A percentile compares a stretch with the other conserved stretches of the same genome.
Conservation (phyloP, 2,113 vertebrate species). For the Furnarius figulus region DNA sequence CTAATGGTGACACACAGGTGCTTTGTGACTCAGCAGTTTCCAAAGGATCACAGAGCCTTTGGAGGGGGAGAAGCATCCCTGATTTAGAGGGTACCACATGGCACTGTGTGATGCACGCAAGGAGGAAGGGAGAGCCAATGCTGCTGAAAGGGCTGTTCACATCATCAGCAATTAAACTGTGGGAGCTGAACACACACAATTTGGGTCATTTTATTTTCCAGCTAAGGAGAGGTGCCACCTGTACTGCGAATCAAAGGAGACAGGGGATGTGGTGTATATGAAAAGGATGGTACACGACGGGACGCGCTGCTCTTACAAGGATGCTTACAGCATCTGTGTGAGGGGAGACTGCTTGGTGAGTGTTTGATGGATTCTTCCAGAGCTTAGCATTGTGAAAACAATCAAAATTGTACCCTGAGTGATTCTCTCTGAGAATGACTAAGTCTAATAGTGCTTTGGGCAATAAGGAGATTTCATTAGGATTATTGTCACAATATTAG, state of each 20-base stretch:
- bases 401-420: background rate
- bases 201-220: slow-evolving; percentile 46
- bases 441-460: background rate
- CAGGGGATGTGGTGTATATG: slow-evolving; percentile 86
- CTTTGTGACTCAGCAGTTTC: background rate
- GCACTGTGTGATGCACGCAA: background rate
- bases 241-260: slow-evolving; percentile 91
- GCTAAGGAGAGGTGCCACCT: slow-evolving; percentile 93
- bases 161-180: background rate
- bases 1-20: background rate
- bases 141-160: background rate
- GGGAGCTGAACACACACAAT: background rate
- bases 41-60: background rate
- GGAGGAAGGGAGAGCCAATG: background rate
- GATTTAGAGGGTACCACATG: background rate
- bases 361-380: background rate
- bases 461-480: slow-evolving; percentile 26
- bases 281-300: slow-evolving; percentile 88
- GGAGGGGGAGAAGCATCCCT: background rate
- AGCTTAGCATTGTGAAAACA: background rate
- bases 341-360: slow-evolving; percentile 91
- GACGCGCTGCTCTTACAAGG: slow-evolving; percentile 95
- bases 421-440: background rate
- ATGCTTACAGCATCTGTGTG: slow-evolving; percentile 92
- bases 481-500: slow-evolving; percentile 57